These are phyloP conservation scores for Stratiolaelaps scimitus DNA, from an alignment of 1,140 invertebrate genomes.

Conservation along the genomic window DNA sequence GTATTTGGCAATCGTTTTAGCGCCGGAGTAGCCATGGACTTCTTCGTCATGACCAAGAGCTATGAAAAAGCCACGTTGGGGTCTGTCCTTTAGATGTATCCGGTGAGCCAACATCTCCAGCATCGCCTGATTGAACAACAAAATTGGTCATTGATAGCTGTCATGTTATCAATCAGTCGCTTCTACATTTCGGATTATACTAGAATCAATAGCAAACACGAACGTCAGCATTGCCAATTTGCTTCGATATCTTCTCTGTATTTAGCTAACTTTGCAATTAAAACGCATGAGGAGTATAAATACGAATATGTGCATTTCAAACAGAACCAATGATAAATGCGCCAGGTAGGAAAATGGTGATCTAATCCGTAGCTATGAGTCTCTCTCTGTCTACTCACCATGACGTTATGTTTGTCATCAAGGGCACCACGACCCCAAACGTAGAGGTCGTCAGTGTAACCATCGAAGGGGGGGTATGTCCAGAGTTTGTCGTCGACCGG, in stretches of 20 bases:
- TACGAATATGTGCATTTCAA: neutral
- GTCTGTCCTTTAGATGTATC: conserved; percentile 41
- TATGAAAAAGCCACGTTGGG: conserved; percentile 46
- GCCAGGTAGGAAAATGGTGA: neutral
- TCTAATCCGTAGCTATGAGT: too few species aligned
- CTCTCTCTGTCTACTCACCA: conserved; percentile 40
- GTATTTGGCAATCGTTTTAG: conserved; percentile 40
- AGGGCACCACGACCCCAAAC: conserved; percentile 49
- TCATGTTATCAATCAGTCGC: too few species aligned
- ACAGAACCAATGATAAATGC: neutral
- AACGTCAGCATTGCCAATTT: neutral
- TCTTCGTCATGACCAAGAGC: conserved; percentile 54
- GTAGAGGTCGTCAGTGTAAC: conserved; percentile 43
- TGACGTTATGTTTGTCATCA: conserved; percentile 47
- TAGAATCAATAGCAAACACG: neutral
- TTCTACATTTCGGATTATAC: too few species aligned
- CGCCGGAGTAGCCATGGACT: conserved; percentile 45
- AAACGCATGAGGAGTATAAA: conserved; percentile 28
- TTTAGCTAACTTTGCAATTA: neutral
- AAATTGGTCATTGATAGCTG: too few species aligned
- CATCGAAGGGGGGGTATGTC: conserved; percentile 46
- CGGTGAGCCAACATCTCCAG: conserved; percentile 47
- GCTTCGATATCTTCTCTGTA: too few species aligned
- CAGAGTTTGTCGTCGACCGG: conserved; percentile 45
- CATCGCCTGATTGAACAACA: conserved; percentile 42